phyloP scores from a whole-genome alignment of 1,140 invertebrate genomes.

The Scylla paramamosain region DNA sequence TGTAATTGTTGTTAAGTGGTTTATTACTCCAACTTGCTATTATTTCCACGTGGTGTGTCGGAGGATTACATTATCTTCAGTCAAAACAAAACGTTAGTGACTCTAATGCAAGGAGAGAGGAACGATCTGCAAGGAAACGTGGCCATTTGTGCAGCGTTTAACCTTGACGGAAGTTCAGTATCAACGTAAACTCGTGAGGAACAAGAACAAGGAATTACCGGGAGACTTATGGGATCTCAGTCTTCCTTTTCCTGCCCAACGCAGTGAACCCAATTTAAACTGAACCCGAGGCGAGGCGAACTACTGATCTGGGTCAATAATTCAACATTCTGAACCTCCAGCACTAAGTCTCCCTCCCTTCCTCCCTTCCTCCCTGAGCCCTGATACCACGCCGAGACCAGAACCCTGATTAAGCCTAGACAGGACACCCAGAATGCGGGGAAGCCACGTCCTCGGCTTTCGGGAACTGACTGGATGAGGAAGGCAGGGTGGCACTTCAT shows the following conservation, averaged over 20 bases:
- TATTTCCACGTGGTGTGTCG: too few species aligned
- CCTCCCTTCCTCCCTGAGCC: not conserved
- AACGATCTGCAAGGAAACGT: too few species aligned
- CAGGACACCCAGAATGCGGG: too few species aligned
- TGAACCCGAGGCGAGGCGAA: not conserved
- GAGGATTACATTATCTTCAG: too few species aligned
- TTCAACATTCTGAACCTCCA: not conserved
- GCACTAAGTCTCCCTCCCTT: not conserved
- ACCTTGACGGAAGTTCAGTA: conserved; percentile 11
- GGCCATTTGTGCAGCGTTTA: not conserved
- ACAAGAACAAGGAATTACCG: conserved; percentile 14
- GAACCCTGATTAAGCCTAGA: too few species aligned
- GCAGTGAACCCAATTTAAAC: conserved; percentile 4
- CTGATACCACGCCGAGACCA: too few species aligned
- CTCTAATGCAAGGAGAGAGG: too few species aligned
- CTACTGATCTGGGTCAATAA: conserved; percentile 22
- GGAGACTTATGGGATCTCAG: not conserved
- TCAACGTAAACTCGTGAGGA: not conserved
- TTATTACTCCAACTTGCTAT: too few species aligned
- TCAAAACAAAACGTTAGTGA: too few species aligned
- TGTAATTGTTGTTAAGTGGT: too few species aligned
- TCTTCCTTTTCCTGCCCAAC: conserved; percentile 3
- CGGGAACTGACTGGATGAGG: too few species aligned
- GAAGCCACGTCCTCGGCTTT: too few species aligned
- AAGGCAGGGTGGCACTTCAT: not conserved